A percentile compares a stretch with the other conserved stretches of the same genome.
phyloP scores from a whole-genome alignment of 2,797 vertebrate genomes.

The Myotis vivesi region DNA sequence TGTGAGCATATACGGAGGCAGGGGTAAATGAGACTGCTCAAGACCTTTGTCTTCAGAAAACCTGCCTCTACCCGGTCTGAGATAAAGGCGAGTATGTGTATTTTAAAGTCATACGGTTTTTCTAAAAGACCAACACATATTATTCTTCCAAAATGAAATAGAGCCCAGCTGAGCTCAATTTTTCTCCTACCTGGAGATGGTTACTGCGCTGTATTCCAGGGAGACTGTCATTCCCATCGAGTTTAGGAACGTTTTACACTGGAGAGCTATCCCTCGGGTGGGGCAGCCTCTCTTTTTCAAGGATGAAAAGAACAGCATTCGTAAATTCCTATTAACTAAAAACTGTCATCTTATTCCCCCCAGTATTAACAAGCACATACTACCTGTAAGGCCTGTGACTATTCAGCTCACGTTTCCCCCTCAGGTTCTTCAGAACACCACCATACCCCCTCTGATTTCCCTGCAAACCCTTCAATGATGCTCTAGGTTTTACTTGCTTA shows the following conservation, averaged over 20 bases:
- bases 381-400: neutral
- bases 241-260: neutral
- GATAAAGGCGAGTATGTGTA: neutral
- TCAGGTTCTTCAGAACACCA: neutral
- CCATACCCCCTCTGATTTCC: neutral
- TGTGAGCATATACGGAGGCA: neutral
- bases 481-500: neutral
- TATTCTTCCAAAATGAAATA: conserved; percentile 16
- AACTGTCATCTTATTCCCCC: neutral
- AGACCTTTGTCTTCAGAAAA: neutral
- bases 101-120: neutral
- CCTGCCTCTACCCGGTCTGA: neutral
- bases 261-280: neutral
- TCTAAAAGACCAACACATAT: neutral
- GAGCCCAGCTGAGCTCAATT: neutral
- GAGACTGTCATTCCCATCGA: neutral
- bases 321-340: neutral
- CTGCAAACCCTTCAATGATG: neutral
- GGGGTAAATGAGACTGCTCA: neutral
- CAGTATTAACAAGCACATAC: neutral
- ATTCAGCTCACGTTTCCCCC: neutral
- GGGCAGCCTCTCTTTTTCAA: neutral
- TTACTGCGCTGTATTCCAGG: neutral
- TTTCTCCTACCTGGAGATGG: neutral
- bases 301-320: neutral